A percentile compares a stretch with the other conserved stretches of the same genome.
These are phyloP conservation scores for Cephus rjabovi DNA, from an alignment of 2,888 invertebrate species.

Conservation along the genomic window DNA sequence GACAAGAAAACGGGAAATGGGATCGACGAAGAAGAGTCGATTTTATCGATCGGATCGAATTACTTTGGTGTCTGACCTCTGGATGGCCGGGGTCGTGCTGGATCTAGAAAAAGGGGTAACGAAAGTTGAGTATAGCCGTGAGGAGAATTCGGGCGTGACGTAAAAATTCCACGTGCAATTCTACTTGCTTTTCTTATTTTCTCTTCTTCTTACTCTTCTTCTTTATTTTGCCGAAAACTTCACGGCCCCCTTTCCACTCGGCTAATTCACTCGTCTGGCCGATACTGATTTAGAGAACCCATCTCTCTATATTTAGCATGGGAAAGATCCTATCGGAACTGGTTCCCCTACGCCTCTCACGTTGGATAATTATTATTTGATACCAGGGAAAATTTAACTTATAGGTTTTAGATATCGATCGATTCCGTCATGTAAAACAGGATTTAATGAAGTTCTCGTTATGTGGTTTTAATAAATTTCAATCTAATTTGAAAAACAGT, in stretches of 20 bases:
- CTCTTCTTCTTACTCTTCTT: background rate
- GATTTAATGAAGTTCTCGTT: slow-evolving; percentile 46
- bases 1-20: background rate
- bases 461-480: background rate
- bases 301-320: slow-evolving; percentile 55
- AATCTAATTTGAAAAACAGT: background rate
- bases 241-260: slow-evolving; percentile 3
- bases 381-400: background rate
- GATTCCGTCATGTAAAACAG: slow-evolving; percentile 35
- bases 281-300: slow-evolving; percentile 54
- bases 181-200: background rate
- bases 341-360: slow-evolving; percentile 46
- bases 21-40: background rate
- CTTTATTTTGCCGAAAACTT: background rate
- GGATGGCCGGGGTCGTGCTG: background rate
- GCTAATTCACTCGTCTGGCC: slow-evolving; percentile 40
- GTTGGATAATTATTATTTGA: slow-evolving; percentile 53
- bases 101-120: background rate
- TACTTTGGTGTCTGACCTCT: background rate
- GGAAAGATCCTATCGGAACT: slow-evolving; percentile 58
- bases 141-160: background rate
- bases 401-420: background rate
- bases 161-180: background rate
- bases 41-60: background rate
- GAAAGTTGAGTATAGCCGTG: background rate